phyloP scores from a whole-genome alignment of 2,113 vertebrate species.

The Butorides virescens region DNA sequence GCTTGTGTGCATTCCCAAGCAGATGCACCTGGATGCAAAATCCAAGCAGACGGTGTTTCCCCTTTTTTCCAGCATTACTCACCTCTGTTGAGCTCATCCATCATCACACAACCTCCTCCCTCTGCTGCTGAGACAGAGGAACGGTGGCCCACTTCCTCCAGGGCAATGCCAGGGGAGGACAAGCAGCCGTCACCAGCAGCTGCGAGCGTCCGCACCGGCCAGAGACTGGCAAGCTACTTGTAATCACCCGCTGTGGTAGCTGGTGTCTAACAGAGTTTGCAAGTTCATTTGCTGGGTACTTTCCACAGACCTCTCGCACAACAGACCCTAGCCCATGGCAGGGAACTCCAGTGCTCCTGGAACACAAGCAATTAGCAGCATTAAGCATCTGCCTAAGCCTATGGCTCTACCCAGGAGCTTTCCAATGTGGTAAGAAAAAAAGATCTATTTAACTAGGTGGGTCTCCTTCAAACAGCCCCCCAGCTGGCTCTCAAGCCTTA shows the following conservation, averaged over 20 bases:
- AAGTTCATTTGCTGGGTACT: background rate
- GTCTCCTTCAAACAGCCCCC: background rate
- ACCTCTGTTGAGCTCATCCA: background rate
- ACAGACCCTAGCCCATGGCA: background rate
- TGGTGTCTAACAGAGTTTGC: background rate
- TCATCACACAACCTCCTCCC: background rate
- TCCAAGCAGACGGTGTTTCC: fast-evolving
- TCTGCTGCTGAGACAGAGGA: background rate
- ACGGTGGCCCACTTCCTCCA: background rate
- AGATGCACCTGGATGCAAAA: background rate
- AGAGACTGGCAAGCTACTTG: background rate
- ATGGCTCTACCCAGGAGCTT: background rate
- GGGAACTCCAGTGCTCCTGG: too few relatives aligned
- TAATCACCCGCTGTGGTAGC: background rate
- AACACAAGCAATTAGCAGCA: background rate
- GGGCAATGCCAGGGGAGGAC: background rate
- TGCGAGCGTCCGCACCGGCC: background rate
- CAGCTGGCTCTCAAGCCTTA: background rate
- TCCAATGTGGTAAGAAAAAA: background rate
- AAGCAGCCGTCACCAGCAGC: background rate
- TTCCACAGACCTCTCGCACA: background rate
- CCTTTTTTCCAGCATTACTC: background rate
- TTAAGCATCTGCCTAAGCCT: background rate
- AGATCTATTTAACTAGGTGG: background rate
- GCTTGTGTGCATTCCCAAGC: background rate